phyloP scores from a whole-genome alignment of 1,140 invertebrate species.

The Drosophila azteca region DNA sequence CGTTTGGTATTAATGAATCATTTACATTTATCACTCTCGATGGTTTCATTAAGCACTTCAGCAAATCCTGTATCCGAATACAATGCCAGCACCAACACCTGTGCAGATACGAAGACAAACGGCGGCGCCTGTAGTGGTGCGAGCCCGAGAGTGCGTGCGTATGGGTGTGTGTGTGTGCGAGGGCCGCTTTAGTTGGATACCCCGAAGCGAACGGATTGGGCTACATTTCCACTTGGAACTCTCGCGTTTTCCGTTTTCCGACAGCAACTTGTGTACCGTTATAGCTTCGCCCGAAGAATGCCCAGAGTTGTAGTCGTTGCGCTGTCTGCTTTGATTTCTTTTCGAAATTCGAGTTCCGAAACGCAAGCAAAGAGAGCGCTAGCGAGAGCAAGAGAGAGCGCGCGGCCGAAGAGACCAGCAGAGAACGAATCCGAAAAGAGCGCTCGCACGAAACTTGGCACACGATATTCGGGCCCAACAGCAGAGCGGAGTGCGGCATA shows the following conservation, averaged over 20 bases:
- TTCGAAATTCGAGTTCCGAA: slow-evolving; percentile 50
- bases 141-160: slow-evolving; percentile 18
- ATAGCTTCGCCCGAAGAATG: slow-evolving; percentile 78
- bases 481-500: slow-evolving; percentile 1
- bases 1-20: slow-evolving; percentile 27
- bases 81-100: slow-evolving; percentile 41
- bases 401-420: slow-evolving; percentile 15
- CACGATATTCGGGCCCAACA: slow-evolving; percentile 45
- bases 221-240: slow-evolving; percentile 69
- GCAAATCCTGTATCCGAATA: slow-evolving; percentile 49
- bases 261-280: slow-evolving; percentile 77
- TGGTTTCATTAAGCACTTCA: slow-evolving; percentile 47
- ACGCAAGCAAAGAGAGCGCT: neutral
- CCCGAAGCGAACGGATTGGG: slow-evolving; percentile 72
- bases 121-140: slow-evolving; percentile 30
- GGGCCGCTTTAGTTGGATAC: slow-evolving; percentile 67
- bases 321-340: slow-evolving; percentile 57
- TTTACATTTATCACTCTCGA: slow-evolving; percentile 48
- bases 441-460: slow-evolving; percentile 49
- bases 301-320: slow-evolving; percentile 50
- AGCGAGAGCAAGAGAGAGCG: slow-evolving; percentile 7
- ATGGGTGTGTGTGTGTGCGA: slow-evolving; percentile 33
- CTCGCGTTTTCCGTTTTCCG: slow-evolving; percentile 53
- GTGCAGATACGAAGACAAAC: slow-evolving; percentile 21
- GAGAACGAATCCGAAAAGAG: slow-evolving; percentile 31